Percentiles rank a stretch among this genome's conserved stretches.
These are phyloP conservation scores for Cydia fagiglandana DNA, from an alignment of 1,140 invertebrate genomes.

Conservation along the genomic window DNA sequence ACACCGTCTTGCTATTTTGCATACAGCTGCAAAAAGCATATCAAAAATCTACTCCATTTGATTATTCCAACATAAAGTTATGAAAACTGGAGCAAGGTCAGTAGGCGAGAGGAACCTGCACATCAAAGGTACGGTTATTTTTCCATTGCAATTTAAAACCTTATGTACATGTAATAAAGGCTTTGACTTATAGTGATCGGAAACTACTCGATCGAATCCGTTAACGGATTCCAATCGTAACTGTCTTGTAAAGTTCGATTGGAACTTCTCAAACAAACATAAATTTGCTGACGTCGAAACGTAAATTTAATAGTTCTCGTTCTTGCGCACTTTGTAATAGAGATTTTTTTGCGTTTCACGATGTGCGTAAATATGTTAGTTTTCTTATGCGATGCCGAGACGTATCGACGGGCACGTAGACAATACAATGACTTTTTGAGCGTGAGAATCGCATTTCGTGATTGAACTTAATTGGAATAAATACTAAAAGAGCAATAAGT, in stretches of 20 bases:
- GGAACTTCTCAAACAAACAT: conserved; percentile 6
- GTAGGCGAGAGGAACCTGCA: conserved; percentile 36
- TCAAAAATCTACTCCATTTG: background rate
- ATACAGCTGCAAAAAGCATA: background rate
- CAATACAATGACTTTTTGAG: conserved; percentile 28
- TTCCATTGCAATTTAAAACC: background rate
- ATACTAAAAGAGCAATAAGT: conserved; percentile 22
- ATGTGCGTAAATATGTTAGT: background rate
- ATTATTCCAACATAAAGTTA: conserved; percentile 9
- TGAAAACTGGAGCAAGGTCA: conserved; percentile 46
- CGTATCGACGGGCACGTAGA: conserved; percentile 22
- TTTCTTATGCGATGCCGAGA: background rate
- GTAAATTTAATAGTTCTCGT: background rate
- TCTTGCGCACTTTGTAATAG: background rate
- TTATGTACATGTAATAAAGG: background rate
- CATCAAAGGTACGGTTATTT: conserved; percentile 20
- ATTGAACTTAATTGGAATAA: conserved; percentile 25
- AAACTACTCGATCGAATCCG: conserved; percentile 27
- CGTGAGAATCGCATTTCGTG: conserved; percentile 28
- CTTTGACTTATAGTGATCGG: conserved; percentile 3
- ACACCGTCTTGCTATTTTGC: background rate
- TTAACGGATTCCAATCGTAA: conserved; percentile 29
- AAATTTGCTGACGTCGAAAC: conserved; percentile 15
- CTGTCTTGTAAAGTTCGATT: conserved; percentile 26
- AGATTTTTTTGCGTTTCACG: background rate